Evolutionary conservation across 2,797 vertebrate genomes (phyloP).

Genomic region (Champsocephalus gunnari): DNA sequence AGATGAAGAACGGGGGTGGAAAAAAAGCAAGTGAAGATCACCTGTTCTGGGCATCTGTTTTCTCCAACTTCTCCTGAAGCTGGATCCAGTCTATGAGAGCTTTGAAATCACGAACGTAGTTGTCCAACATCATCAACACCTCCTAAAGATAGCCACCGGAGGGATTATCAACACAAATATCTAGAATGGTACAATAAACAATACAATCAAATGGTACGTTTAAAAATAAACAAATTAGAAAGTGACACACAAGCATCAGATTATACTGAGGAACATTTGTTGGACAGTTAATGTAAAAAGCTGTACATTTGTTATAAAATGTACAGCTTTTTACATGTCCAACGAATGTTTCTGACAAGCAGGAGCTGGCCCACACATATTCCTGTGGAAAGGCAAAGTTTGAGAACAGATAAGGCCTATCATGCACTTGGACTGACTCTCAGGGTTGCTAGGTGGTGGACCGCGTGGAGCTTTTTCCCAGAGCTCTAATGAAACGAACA

Average conservation of each 20-base stretch:
- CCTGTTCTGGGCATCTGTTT: constrained; percentile 99
- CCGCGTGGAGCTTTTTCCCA: constrained; percentile 49
- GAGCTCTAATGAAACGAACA: constrained; percentile 78
- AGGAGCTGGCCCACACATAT: neutral
- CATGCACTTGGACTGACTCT: constrained; percentile 40
- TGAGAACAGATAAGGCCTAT: constrained; percentile 38
- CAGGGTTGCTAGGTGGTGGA: constrained; percentile 46
- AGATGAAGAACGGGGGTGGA: constrained; percentile 10
- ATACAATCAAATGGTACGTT: neutral
- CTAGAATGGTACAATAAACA: neutral
- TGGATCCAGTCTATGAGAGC: constrained; percentile 99
- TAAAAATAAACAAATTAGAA: neutral
- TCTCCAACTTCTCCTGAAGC: constrained; percentile 98
- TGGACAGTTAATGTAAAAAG: neutral
- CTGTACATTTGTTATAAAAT: neutral
- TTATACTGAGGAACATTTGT: neutral
- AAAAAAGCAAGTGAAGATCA: constrained; percentile 67
- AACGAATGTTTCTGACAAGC: constrained; percentile 11
- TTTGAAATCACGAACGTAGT: constrained; percentile 99
- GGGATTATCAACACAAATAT: neutral
- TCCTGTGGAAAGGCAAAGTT: constrained; percentile 26
- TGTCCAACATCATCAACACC: constrained; percentile 99
- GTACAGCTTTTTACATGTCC: neutral
- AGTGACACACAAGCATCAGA: neutral
- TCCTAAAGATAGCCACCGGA: constrained; percentile 82